Base-by-base conservation (phyloP, 1,140 invertebrate genomes). In the Venustaconcha ellipsiformis region DNA sequence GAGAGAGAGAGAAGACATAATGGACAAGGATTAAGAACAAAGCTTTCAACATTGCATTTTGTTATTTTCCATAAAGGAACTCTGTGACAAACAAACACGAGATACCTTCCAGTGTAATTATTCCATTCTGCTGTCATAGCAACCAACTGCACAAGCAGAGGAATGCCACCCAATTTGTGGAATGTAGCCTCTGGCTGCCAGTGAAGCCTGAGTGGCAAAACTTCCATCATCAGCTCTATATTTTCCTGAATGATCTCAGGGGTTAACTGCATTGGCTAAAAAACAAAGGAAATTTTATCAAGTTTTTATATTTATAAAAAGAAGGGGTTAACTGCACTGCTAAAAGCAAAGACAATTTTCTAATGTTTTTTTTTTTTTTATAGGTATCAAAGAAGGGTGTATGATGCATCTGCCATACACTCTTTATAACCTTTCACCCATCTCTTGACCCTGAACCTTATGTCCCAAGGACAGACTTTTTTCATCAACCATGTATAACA, bases 101-200 rank as follows among this genome's bases (percentile, higher is more conserved):
- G 37, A 48, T 14, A 88, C 93, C 95, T 93, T 76, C 95, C 95
- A 78, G 94, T 94, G 86, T 95, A 97, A 89, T 76, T 78, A 48
- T 95, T 96, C 96, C 96, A 97, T 83, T 97, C 95, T 83, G 96
- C 95, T 0, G 96, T 94, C 86, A 96, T 94, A 3, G 95, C 95
- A 69, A 98, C 95, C 1, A 98, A 94, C 88, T 96, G 94, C 57
- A 98, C 90, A 1, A 99, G 90, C 69, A 97, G 91, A 12, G 93
- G 93, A 14, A 98, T 93, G 0, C 96, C 96, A 15, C 96, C 96
- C 4, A 98, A 92, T 83, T 94, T 93, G 74, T 96, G 87, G 64
- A 98, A 92, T 82, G 96, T 93, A 85, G 96, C 95, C 13, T 97
- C 95, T 0, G 97, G 96, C 30, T 93, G 89, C 97, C 96, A 98